Base-by-base conservation (phyloP, 2,113 vertebrate species). In the Petrocephalus microphthalmus region DNA sequence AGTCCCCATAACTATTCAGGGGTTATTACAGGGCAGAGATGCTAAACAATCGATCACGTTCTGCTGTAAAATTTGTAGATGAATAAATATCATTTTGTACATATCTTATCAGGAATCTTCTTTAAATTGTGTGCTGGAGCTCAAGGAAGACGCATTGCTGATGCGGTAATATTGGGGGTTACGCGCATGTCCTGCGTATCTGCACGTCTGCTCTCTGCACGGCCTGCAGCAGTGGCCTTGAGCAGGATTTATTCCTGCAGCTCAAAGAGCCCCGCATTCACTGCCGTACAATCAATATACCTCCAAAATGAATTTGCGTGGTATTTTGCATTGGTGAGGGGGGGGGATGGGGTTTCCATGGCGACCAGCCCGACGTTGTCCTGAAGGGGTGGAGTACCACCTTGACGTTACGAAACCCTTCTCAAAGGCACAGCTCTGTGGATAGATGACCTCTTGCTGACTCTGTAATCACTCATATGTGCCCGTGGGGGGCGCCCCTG, bases 111-210 rank as follows among this genome's bases (percentile, higher is more conserved):
- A 6, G 64, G 81, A 87, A 60, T 87, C 86, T 82, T 91, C 90
- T 83, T 88, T 64, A 90, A 89, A 84, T 42, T 87, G 71, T 89
- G 53, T 91, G 45, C 88, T 89, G 67, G 51, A 84, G 85, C 74
- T 81, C 88, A 53, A 49, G 89, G 71, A 47, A 88, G 42, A 89
- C 64, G 47, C 51, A 25, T 29, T 25, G 71, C 86, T 51, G 7
- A 33, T 87, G 78, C 67, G 51, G 57, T 93, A 94, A 94, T 94
- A 95, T 94, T 87, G 89, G 49, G 88, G 89, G 85, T 19, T 91
- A 90, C 25, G 91, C 90, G 90, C 53, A 57, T 51, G 33, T 33
- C 29, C 45, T 67, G 4, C 19, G n/a, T 53, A 17, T 33, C 56
- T 60, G 57, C 0, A 1, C 22, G 22, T 33, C 52, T 85, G n/a